phyloP scores from a whole-genome alignment of 2,888 invertebrate species.

The Apeira syringaria region DNA sequence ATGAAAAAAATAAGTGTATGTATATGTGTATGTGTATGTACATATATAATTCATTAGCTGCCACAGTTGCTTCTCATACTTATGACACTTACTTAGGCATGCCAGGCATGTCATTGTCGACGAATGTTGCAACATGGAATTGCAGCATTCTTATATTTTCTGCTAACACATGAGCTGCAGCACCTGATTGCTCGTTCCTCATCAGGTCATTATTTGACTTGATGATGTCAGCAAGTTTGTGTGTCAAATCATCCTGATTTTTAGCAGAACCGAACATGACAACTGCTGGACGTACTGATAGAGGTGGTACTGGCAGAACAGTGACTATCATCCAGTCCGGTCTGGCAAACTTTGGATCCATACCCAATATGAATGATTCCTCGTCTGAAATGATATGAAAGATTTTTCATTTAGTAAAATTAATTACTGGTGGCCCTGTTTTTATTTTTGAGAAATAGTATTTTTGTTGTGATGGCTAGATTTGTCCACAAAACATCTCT shows the following conservation, averaged over 20 bases:
- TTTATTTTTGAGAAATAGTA: no score
- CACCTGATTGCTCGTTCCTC: conserved; percentile 97
- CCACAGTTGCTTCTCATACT: no score
- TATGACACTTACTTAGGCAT: conserved; percentile 87
- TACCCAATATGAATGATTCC: conserved; percentile 96
- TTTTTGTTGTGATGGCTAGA: no score
- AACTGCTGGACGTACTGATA: conserved; percentile 98
- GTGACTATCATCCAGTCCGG: conserved; percentile 99
- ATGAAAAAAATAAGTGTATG: no score
- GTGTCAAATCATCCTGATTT: conserved; percentile 99
- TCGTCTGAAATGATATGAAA: no score
- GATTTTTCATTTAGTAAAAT: no score
- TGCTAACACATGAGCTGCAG: conserved; percentile 97
- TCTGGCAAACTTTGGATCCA: conserved; percentile 98
- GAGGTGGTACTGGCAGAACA: conserved; percentile 97
- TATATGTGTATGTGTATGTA: no score
- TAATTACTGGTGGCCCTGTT: no score
- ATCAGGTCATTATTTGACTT: conserved; percentile 98
- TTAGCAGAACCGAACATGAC: conserved; percentile 99
- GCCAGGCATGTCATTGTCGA: conserved; percentile 99
- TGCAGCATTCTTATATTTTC: conserved; percentile 99
- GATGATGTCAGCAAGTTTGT: conserved; percentile 99
- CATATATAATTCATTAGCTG: no score
- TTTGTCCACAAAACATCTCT: no score
- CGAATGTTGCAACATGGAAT: conserved; percentile 98